Evolutionary conservation across 2,888 invertebrate genomes (phyloP), one percentile per base, ranked within the genome.

Genomic region (Cactoblastis cactorum): DNA sequence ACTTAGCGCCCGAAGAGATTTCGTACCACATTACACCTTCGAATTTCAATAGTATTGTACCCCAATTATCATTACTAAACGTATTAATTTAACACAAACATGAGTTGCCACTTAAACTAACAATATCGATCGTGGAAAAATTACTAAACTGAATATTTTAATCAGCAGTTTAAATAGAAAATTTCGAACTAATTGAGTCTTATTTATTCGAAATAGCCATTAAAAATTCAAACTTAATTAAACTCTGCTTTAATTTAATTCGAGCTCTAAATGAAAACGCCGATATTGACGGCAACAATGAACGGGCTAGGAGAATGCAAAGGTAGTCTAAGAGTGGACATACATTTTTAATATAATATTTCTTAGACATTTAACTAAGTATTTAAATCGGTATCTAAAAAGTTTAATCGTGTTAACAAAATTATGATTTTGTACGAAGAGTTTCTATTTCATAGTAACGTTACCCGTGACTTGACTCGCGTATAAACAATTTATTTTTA

Each of bases 141-240:
- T 19, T n/a, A n/a, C 19, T 24, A 15, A 14, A 8, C 18, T 28
- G 9, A 58, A 55, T 57, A 54, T 60, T 60, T 67, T 68, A 64
- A 71, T 69, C 66, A 61, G 59, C 69, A 67, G 66, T 70, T 54
- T 62, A 69, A 67, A 58, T 69, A 62, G 52, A 55, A 65, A 65
- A 60, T 67, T 61, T 53, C 53, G 53, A 53, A 56, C 55, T 69
- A 66, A 70, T 66, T 62, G 58, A 61, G 59, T 57, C 55, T 54
- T 57, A 60, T 57, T 58, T 55, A 61, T 43, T 62, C 56, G 57
- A 54, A 56, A 59, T 51, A 35, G 11, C 55, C 57, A 58, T 59
- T 57, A 57, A 61, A 60, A 63, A 59, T 52, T 59, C 43, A 43
- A 52, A 56, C 61, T 64, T 62, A 65, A 67, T 67, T 60, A 58